Percentiles rank a stretch among this genome's conserved stretches.
Conservation (phyloP, 2,113 vertebrate genomes). For the Misgurnus mizolepis region DNA sequence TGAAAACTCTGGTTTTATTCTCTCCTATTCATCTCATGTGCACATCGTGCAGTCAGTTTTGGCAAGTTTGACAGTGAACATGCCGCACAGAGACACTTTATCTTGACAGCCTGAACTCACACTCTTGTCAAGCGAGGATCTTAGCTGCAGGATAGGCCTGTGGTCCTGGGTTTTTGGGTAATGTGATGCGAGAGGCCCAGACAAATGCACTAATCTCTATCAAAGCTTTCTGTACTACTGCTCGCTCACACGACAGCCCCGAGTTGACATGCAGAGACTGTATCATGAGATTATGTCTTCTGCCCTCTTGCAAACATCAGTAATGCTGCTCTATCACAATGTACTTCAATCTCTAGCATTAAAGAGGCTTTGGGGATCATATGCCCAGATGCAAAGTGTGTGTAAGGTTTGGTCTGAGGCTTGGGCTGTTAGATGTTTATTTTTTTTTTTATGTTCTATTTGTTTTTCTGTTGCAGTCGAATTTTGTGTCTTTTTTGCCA, state of each 20-base stretch:
- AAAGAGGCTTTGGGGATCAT: slow-evolving; percentile 20
- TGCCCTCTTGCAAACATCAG: slow-evolving; percentile 22
- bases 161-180: not conserved
- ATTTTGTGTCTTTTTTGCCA: slow-evolving; percentile 8
- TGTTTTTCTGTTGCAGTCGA: slow-evolving; percentile 7
- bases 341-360: slow-evolving; percentile 23
- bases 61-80: not conserved
- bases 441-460: not conserved
- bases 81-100: slow-evolving; percentile 3
- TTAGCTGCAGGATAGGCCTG: not conserved
- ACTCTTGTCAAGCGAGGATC: slow-evolving; percentile 18
- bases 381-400: slow-evolving; percentile 15
- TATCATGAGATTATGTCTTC: slow-evolving; percentile 28
- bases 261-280: slow-evolving; percentile 26
- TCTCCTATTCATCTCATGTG: not conserved
- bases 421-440: not conserved
- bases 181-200: not conserved
- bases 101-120: slow-evolving; percentile 12
- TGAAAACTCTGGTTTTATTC: not conserved
- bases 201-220: slow-evolving; percentile 36
- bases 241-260: not conserved
- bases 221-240: slow-evolving; percentile 16
- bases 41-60: not conserved
- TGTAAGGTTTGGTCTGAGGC: slow-evolving; percentile 32
- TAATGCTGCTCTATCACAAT: slow-evolving; percentile 7